Conservation (phyloP, 1,140 invertebrate species). For the Hydropsyche tenuis region DNA sequence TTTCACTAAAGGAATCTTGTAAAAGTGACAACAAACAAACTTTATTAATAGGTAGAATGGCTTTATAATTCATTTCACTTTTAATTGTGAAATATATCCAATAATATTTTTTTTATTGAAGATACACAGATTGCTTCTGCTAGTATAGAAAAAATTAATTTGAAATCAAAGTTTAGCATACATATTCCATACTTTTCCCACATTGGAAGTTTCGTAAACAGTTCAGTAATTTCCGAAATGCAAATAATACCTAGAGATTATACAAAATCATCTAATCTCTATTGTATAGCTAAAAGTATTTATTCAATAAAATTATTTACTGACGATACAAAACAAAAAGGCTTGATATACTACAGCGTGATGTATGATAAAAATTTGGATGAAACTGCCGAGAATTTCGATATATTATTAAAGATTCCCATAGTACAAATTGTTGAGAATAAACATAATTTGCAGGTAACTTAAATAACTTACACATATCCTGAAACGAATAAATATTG, state of each 20-base stretch:
- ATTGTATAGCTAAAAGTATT: conserved; percentile 37
- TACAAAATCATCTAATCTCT: not conserved
- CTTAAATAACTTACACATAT: conserved; percentile 9
- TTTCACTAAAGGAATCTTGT: conserved; percentile 40
- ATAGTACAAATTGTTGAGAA: conserved; percentile 2
- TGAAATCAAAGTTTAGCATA: conserved; percentile 28
- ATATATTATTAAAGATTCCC: conserved; percentile 39
- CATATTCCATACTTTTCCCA: conserved; percentile 40
- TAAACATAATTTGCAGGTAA: conserved; percentile 35
- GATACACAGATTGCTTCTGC: conserved; percentile 40
- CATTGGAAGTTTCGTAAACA: conserved; percentile 24
- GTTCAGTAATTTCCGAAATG: conserved; percentile 27
- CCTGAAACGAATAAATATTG: too few relatives aligned
- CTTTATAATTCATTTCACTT: too few relatives aligned
- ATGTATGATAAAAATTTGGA: conserved; percentile 31
- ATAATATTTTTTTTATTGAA: conserved; percentile 26
- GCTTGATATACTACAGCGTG: conserved; percentile 33
- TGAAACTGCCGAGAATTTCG: conserved; percentile 2
- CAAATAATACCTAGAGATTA: conserved; percentile 33
- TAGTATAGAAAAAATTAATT: conserved; percentile 39
- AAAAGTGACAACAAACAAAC: conserved; percentile 27
- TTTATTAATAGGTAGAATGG: conserved; percentile 18
- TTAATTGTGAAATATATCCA: not conserved
- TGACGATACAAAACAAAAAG: conserved; percentile 28
- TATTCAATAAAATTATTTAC: conserved; percentile 37